Evolutionary conservation across 1,140 invertebrate genomes (phyloP).

Genomic region (Drosophila pseudoobscura): DNA sequence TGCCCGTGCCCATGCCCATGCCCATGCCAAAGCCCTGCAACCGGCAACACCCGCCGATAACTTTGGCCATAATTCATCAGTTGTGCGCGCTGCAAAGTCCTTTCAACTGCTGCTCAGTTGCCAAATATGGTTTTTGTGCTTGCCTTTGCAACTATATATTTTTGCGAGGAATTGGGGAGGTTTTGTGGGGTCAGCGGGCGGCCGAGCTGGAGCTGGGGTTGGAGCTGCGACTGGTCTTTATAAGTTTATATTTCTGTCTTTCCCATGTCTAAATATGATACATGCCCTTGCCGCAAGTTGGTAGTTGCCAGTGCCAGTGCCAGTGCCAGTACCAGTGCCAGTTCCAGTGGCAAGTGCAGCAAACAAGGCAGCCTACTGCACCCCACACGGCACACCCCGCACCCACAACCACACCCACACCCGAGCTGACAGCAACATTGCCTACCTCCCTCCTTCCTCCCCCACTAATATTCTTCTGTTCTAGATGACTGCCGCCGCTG

Average conservation of each 20-base stretch:
- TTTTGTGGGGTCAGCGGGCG: background rate
- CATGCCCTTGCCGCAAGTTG: conserved; percentile 51
- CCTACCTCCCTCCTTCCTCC: background rate
- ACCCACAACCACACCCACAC: background rate
- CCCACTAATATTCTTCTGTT: conserved; percentile 52
- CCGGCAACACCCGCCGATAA: conserved; percentile 45
- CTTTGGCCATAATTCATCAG: conserved; percentile 73
- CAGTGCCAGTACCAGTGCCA: conserved; percentile 1
- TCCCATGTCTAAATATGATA: conserved; percentile 75
- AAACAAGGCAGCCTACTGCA: conserved; percentile 2
- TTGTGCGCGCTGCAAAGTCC: conserved; percentile 58
- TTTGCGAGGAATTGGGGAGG: background rate
- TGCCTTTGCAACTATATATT: conserved; percentile 34
- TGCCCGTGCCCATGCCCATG: background rate
- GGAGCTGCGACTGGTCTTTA: conserved; percentile 50
- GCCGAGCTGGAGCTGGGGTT: background rate
- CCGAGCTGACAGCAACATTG: background rate
- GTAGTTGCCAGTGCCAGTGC: conserved; percentile 9
- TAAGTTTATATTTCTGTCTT: conserved; percentile 78
- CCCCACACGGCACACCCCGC: background rate
- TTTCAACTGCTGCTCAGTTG: conserved; percentile 76
- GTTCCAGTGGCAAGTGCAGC: conserved; percentile 26
- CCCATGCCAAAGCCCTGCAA: background rate
- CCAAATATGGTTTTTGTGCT: conserved; percentile 64
- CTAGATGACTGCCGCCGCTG: conserved; percentile 53